phyloP scores from a whole-genome alignment of 2,113 vertebrate genomes.

The Limnothrissa miodon region DNA sequence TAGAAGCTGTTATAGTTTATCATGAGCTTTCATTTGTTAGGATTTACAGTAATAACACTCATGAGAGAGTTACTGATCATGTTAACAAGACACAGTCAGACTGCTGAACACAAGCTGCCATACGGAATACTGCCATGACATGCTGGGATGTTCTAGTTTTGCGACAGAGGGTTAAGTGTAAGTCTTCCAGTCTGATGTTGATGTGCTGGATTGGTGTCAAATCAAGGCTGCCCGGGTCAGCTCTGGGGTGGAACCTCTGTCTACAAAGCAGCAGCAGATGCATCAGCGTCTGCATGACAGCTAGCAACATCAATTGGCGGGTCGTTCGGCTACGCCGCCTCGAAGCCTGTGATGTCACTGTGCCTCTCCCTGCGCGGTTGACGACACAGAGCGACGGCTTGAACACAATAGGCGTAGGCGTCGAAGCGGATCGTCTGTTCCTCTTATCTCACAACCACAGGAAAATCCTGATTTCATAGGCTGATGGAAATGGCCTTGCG shows the following conservation, averaged over 20 bases:
- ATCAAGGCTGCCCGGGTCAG: not conserved
- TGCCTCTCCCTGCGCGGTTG: not conserved
- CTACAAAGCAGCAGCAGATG: not conserved
- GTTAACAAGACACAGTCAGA: not conserved
- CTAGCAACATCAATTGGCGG: not conserved
- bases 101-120: no score
- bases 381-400: not conserved
- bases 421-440: not conserved
- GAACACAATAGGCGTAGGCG: not conserved
- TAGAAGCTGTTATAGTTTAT: not conserved
- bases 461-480: slow-evolving; percentile 12
- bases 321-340: not conserved
- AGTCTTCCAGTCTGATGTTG: not conserved
- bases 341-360: not conserved
- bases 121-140: not conserved
- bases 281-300: not conserved
- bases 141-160: not conserved
- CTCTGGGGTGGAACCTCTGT: not conserved
- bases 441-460: not conserved
- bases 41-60: not conserved
- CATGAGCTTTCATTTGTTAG: no score
- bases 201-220: not conserved
- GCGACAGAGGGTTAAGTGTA: not conserved
- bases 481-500: not conserved
- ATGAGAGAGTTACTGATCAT: not conserved